Conservation (phyloP, 2,888 invertebrate genomes). For the Dicycla oo region DNA sequence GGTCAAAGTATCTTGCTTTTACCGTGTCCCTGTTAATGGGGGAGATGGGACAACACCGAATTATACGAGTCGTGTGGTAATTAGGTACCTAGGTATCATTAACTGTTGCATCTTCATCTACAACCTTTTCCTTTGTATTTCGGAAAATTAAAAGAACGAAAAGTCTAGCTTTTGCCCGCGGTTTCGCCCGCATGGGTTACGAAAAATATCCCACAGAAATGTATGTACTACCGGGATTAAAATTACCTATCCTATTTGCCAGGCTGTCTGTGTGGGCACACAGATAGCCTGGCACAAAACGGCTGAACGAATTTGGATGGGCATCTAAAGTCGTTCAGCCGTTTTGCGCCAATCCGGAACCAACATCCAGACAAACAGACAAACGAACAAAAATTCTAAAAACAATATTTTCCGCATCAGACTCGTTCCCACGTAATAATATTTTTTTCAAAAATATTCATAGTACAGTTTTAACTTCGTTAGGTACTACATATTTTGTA, state of each 20-base stretch:
- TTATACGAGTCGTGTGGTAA: conserved; percentile 10
- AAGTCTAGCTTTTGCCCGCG: no score
- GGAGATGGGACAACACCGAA: not conserved
- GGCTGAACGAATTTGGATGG: no score
- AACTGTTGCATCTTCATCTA: not conserved
- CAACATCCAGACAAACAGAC: not conserved
- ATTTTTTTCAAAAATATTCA: no score
- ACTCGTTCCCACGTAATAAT: not conserved
- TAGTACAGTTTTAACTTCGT: no score
- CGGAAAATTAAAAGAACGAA: not conserved
- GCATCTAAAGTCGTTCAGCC: not conserved
- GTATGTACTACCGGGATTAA: no score
- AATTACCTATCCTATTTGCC: no score
- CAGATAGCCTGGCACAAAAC: no score
- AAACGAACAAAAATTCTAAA: not conserved
- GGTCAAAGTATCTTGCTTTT: conserved; percentile 30
- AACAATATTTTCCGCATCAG: not conserved
- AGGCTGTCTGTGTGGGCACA: no score
- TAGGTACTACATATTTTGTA: no score
- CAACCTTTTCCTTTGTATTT: not conserved
- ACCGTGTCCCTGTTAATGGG: conserved; percentile 8
- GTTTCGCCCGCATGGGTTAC: not conserved
- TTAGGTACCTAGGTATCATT: not conserved
- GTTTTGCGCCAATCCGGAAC: not conserved
- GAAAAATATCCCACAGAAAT: no score